A percentile compares a stretch with the other conserved stretches of the same genome.
phyloP scores from a whole-genome alignment of 30 jellyfish, hydroid and myxozoan species.

The Catostylus mosaicus region DNA sequence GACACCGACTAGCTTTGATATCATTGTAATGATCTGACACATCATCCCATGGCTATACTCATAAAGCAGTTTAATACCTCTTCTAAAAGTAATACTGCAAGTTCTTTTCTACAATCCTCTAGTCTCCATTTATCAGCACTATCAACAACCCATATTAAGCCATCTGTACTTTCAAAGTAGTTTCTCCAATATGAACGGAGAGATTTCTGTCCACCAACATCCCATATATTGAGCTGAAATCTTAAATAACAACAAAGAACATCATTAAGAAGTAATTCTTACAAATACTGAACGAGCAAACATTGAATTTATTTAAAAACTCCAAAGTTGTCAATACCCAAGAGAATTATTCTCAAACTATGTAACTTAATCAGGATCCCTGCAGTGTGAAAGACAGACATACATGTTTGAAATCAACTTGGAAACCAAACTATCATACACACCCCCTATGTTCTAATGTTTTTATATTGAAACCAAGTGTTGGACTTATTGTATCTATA shows the following conservation, averaged over 20 bases:
- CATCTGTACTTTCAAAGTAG: slow-evolving; percentile 96
- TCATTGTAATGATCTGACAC: too few species aligned
- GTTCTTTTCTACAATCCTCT: slow-evolving; percentile 90
- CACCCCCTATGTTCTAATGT: slow-evolving; percentile 92
- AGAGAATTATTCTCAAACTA: too few species aligned
- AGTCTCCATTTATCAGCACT: slow-evolving; percentile 96
- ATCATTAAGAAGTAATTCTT: too few species aligned
- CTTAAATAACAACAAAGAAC: slow-evolving; percentile 31
- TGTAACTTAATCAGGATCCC: too few species aligned
- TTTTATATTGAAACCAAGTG: slow-evolving; percentile 92
- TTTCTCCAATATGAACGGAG: slow-evolving; percentile 94
- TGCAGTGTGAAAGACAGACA: too few species aligned
- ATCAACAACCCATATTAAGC: slow-evolving; percentile 94
- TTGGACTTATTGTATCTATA: slow-evolving; percentile 90
- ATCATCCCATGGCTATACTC: too few species aligned
- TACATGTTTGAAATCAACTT: too few species aligned
- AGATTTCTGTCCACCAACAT: slow-evolving; percentile 98
- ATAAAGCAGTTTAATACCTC: too few species aligned
- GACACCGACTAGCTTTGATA: too few species aligned
- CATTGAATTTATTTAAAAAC: too few species aligned
- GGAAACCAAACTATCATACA: not conserved
- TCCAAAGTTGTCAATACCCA: too few species aligned
- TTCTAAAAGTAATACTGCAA: slow-evolving; percentile 70
- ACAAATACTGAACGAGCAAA: too few species aligned
- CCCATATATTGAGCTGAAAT: slow-evolving; percentile 91